A percentile compares a stretch with the other conserved stretches of the same genome.
phyloP scores from a whole-genome alignment of 2,113 vertebrate genomes.

The Silurus meridionalis region DNA sequence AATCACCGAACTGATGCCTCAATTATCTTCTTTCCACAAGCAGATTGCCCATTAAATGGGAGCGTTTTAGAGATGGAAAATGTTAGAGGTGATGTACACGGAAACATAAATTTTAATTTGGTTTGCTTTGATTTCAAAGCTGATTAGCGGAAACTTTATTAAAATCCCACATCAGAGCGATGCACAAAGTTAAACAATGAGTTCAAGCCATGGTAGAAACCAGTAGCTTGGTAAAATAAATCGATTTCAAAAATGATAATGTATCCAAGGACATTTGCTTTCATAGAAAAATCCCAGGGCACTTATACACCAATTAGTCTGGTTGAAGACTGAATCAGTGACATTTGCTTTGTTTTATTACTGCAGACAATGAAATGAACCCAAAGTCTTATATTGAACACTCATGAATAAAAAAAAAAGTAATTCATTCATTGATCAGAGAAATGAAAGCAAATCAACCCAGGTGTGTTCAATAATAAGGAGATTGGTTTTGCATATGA shows the following conservation, averaged over 20 bases:
- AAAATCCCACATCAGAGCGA: constrained; percentile 16
- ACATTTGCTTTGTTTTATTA: background rate
- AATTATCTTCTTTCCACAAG: constrained; percentile 18
- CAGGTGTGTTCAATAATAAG: background rate
- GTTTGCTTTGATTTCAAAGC: constrained; percentile 27
- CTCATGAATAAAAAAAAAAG: background rate
- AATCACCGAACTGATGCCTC: constrained; percentile 23
- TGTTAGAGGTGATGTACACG: constrained; percentile 17
- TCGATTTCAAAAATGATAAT: background rate
- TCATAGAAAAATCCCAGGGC: background rate
- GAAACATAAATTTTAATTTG: constrained; percentile 11
- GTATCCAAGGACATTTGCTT: constrained; percentile 4
- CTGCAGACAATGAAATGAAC: background rate
- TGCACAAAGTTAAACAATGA: background rate
- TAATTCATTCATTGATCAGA: background rate
- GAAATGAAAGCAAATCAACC: background rate
- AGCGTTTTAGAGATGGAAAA: constrained; percentile 10
- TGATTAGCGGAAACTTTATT: constrained; percentile 19
- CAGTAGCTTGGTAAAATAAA: background rate
- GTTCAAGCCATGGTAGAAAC: background rate
- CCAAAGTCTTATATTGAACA: background rate
- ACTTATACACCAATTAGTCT: background rate
- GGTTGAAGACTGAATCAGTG: background rate
- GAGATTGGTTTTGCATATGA: no score
- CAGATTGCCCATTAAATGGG: constrained; percentile 16